Evolutionary conservation across 2,797 vertebrate species (phyloP).

Genomic region (Masticophis lateralis): DNA sequence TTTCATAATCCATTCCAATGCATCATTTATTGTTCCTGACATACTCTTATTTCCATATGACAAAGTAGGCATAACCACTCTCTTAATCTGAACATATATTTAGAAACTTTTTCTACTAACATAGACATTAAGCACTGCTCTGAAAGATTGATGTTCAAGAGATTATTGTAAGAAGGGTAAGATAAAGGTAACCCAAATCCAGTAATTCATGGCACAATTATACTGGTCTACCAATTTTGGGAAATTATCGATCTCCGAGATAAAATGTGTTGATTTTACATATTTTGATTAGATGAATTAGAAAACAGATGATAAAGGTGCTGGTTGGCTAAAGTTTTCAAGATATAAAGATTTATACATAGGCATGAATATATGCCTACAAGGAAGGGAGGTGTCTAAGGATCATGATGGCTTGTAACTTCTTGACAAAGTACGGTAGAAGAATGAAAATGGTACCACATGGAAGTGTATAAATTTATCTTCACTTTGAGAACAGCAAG

Average conservation of each 20-base stretch:
- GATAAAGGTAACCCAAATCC: background rate
- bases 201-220: background rate
- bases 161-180: background rate
- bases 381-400: background rate
- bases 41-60: background rate
- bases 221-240: background rate
- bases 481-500: too few species aligned
- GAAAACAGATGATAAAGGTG: background rate
- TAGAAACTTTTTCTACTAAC: background rate
- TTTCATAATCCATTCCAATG: background rate
- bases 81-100: background rate
- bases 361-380: background rate
- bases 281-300: background rate
- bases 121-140: background rate
- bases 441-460: background rate
- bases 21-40: background rate
- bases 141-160: background rate
- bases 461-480: too few species aligned
- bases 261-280: background rate
- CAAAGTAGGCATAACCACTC: background rate
- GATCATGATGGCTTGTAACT: background rate
- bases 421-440: background rate
- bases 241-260: background rate
- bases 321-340: background rate
- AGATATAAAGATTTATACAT: background rate